Base-by-base conservation (phyloP, 1,140 invertebrate species). In the Hylaeus volcanicus region DNA sequence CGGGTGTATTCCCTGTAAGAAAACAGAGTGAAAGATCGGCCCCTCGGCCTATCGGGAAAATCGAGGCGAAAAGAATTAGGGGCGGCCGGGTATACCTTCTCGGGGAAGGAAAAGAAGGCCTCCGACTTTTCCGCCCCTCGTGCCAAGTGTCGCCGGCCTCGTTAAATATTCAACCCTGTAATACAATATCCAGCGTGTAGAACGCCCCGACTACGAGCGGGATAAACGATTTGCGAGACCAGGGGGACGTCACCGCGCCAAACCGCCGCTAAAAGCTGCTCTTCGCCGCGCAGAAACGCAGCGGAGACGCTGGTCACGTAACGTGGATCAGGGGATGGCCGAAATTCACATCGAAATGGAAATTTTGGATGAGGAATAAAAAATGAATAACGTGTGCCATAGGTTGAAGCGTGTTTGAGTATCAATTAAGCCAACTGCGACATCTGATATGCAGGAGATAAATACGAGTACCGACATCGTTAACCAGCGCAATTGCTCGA, bases 101-200 rank as follows among this genome's bases (percentile, higher is more conserved):
- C 72, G 73, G 53, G 68, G 41, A 55, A 55, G 74, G 73, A 63
- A 45, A 76, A 66, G 66, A 53, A 66, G 68, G 66, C 86, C 86
- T 87, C 79, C 70, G 90, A 87, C 87, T 88, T 88, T 87, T 89
- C 3, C 65, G 82, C 81, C 85, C 84, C 85, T 82, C 76, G 86
- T 70, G 87, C 84, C 84, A 85, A 90, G 92, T 90, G 90, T 90
- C 88, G 88, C 85, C 86, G 83, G 81, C 78, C 91, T 92, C 89
- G 90, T 93, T 92, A 93, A 93, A 93, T 92, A 93, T 93, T 93
- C 91, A 93, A 91, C 86, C 87, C 89, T 83, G 90, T 92, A 93
- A 93, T 92, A 92, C 91, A 93, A 93, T 93, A 93, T 93, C 89
- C 89, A 74, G 37, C 86, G 82, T 85, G 86, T 88, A 85, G 86